A percentile compares a stretch with the other conserved stretches of the same genome.
Conservation (phyloP, 2,797 vertebrate species). For the Cossypha niveicapilla region DNA sequence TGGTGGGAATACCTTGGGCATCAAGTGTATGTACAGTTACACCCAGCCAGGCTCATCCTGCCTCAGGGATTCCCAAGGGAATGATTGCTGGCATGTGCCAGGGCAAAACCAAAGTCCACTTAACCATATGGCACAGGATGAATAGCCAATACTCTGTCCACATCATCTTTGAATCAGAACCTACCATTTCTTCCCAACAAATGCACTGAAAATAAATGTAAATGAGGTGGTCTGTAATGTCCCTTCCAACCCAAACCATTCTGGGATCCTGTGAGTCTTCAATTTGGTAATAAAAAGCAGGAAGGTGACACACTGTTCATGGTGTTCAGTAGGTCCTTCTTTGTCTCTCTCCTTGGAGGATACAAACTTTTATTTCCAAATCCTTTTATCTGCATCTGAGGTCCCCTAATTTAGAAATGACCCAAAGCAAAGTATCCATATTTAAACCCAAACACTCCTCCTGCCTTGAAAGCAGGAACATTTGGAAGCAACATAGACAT, state of each 20-base stretch:
- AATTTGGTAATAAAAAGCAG: neutral
- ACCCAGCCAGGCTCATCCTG: neutral
- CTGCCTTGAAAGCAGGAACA: neutral
- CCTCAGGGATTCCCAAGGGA: neutral
- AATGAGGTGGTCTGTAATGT: neutral
- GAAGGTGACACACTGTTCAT: neutral
- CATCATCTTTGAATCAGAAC: neutral
- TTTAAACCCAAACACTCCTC: neutral
- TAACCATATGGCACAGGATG: neutral
- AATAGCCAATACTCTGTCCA: neutral
- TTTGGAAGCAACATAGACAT: neutral
- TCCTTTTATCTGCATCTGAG: neutral
- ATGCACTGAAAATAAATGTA: neutral
- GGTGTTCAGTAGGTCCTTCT: neutral
- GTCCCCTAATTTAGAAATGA: neutral
- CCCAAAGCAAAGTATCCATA: neutral
- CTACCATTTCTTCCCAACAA: neutral
- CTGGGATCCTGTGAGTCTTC: neutral
- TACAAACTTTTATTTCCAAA: neutral
- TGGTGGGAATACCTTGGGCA: neutral
- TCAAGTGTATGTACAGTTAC: accelerated
- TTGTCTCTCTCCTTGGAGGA: neutral
- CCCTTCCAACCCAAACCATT: neutral
- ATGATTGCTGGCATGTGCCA: accelerated
- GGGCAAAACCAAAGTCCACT: neutral